Base-by-base conservation (phyloP, 1,140 invertebrate species). In the Dinoponera quadriceps region DNA sequence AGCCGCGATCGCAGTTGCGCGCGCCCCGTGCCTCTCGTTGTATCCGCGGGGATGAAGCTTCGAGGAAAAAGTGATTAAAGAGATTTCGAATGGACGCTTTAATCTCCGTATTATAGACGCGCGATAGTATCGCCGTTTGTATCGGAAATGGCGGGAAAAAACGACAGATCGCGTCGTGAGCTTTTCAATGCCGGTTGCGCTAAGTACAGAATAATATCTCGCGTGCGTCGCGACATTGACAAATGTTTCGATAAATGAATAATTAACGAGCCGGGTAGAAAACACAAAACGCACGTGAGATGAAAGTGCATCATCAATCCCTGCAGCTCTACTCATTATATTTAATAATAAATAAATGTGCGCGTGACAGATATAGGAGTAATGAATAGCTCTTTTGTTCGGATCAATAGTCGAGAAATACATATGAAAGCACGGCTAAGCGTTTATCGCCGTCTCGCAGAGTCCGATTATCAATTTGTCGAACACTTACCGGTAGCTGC, bases 281-380 rank as follows among this genome's bases (percentile, higher is more conserved):
- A 78, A 57, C 25, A 63, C 16, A 66, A 44, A 57, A 78, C 27
- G 20, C 11, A 44, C 33, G 22, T 18, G 13, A 69, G 20, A 48
- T 69, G 22, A 20, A 59, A 71, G 44, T 80, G 54, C 57, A 71
- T 63, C 38, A 5, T 74, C 18, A 59, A 59, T 25, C 13, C 13
- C 33, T 9, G 44, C 38, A 44, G 62, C 27, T 4, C 7, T 59
- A 68, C 29, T 54, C 7, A 18, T 54, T 0, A 48, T 44, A 80
- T 80, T 44, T 71, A 57, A 57, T 71, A 57, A 57, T 57, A 57
- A 78, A 78, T 78, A 80, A 59, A 69, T 57, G 44, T 16, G 22
- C 14, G 29, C 22, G 16, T 57, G 20, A 20, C 29, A 38, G 51
- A 77, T 66, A 33, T 66, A 66, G 11, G 38, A 0, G 20, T 13